Evolutionary conservation across 2,797 vertebrate genomes (phyloP), one percentile per base, ranked within the genome.

Genomic region (Phrynocephalus forsythii): DNA sequence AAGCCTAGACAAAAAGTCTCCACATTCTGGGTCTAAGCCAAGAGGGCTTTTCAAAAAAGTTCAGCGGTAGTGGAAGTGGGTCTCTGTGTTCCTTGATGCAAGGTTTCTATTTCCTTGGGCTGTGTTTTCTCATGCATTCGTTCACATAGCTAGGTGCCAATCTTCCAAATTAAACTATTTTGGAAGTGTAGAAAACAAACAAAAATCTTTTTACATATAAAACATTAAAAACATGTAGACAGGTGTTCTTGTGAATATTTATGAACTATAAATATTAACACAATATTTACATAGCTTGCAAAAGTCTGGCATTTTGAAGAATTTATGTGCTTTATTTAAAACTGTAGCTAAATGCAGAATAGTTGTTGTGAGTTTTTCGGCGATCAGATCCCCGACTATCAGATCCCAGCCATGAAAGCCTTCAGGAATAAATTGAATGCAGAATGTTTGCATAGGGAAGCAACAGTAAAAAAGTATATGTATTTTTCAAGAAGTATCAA

Each of bases 181-280:
- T 2, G 50, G 18, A 81, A 63, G 5, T 44, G 85, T n/a, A 0
- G 0, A 88, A 90, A 88, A 5, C 2, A 38, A 60, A 91, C 90
- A 50, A 38, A 69, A 82, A 50, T 44, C 9, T 1, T 10, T 82
- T 82, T 69, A 82, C 38, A 82, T 68, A 69, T 48, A 18, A 33
- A 38, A 20, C 16, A 30, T 72, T 33, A 72, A 33, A 15, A 73
- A 73, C 71, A 18, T 63, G 60, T 63, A 87, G 82, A 8, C 9
- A 86, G 7, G 75, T 87, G 7, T 71, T 83, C 2, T 86, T 56
- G 83, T 79, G 48, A 91, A 79, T 83, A 89, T 71, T 92, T 26
- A 82, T 26, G 66, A 1, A 3, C 22, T 1, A 0, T 3, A 83
- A 89, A 88, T 60, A 20, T 26, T 75, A 48, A 22, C 1, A 20